Conservation (phyloP, 1,140 invertebrate species). For the Cyphomyrmex costatus region DNA sequence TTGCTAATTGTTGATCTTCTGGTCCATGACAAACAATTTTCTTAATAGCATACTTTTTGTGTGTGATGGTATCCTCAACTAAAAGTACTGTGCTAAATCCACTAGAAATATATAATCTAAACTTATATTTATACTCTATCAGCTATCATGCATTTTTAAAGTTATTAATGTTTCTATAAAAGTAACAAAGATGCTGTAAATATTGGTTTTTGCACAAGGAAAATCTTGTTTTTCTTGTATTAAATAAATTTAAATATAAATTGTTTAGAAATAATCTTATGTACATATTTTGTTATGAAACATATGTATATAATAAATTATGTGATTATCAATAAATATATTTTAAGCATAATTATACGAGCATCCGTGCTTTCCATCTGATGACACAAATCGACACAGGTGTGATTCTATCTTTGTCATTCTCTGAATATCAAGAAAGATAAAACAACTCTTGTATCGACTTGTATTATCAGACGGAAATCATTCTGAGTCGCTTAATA, state of each 20-base stretch:
- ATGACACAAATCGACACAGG: too few species aligned
- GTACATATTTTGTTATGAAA: neutral
- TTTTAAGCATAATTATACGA: neutral
- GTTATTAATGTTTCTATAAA: neutral
- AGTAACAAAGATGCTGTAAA: neutral
- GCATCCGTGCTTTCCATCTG: too few species aligned
- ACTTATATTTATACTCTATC: slow-evolving; percentile 11
- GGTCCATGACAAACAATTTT: slow-evolving; percentile 93
- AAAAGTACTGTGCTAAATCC: slow-evolving; percentile 95
- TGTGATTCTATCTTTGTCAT: too few species aligned
- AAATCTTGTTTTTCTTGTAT: slow-evolving; percentile 3
- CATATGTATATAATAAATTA: neutral
- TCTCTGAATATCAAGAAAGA: too few species aligned
- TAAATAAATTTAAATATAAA: neutral
- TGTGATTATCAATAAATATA: too few species aligned
- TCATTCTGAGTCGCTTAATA: neutral
- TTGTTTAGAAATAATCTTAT: neutral
- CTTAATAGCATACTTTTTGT: slow-evolving; percentile 93
- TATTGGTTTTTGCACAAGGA: neutral
- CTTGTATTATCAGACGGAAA: too few species aligned
- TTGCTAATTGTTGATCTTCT: slow-evolving; percentile 92
- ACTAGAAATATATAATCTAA: slow-evolving; percentile 86
- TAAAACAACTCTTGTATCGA: too few species aligned
- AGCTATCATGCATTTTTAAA: neutral
- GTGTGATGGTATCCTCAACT: slow-evolving; percentile 91